Evolutionary conservation across 1,140 invertebrate species (phyloP), one percentile per base, ranked within the genome.

Genomic region (Parasteatoda tepidariorum): DNA sequence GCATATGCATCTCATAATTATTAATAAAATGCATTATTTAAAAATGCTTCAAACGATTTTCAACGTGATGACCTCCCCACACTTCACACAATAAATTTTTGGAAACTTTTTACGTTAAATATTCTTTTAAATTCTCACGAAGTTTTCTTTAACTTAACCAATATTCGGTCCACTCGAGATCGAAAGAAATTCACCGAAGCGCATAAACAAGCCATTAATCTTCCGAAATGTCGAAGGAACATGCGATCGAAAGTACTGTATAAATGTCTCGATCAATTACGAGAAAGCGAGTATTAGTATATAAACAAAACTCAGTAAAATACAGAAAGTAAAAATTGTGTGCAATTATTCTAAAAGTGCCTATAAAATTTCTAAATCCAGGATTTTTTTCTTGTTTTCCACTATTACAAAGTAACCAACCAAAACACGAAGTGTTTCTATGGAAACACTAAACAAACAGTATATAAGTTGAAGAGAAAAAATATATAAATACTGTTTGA

Each of bases 391-490:
- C n/a, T n/a, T n/a, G n/a, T n/a, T n/a, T 2, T 48, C 18, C 38
- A 48, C 9, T 4, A 48, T 48, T 9, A 48, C 26, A 11, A 30
- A 64, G 61, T 64, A 5, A 4, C 28, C 61, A 26, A 26, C 24
- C 61, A 64, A 64, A 64, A n/a, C 26, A 30, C 31, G 7, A 64
- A 64, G 13, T 64, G 61, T 64, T 64, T 31, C 61, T 30, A 64
- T 64, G 26, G 61, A 11, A 64, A 64, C 61, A 64, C 61, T 15
- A 28, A 64, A 64, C 61, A 64, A 64, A 64, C n/a, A 24, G 61
- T 30, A n/a, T 15, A 13, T 26, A 30, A 64, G 31, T 11, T 3
- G 28, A 28, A 64, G n/a, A 30, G 13, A 30, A 64, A 22, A 4
- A 9, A 48, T 48, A 13, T 48, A 48, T 48, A 9, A 18, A 48